Evolutionary conservation across 2,888 invertebrate species (phyloP).

Genomic region (Polydesmus complanatus): DNA sequence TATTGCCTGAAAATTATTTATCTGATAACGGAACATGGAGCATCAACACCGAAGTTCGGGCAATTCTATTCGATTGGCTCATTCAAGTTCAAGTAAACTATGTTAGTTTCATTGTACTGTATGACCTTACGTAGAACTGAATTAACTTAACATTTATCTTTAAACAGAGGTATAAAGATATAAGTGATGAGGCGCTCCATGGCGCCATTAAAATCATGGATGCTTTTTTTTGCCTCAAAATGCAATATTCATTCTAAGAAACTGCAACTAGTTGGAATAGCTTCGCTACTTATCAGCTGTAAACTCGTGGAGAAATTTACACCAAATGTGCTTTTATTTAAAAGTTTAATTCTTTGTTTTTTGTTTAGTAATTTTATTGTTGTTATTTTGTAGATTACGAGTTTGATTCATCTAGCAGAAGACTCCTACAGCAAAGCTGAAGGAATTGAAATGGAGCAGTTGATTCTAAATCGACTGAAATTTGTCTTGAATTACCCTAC

Average conservation of each 20-base stretch:
- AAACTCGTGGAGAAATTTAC: constrained; percentile 6
- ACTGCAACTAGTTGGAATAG: constrained; percentile 2
- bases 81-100: constrained; percentile 9
- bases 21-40: neutral
- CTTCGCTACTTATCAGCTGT: constrained; percentile 3
- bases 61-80: constrained; percentile 8
- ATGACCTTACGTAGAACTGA: neutral
- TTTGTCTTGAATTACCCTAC: constrained; percentile 12
- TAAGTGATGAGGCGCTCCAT: constrained; percentile 7
- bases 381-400: neutral
- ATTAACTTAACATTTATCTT: neutral
- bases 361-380: neutral
- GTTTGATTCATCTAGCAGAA: constrained; percentile 10
- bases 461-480: constrained; percentile 4
- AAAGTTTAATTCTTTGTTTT: neutral
- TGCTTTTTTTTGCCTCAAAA: neutral
- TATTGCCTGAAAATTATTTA: neutral
- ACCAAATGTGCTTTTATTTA: constrained; percentile 1
- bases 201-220: constrained; percentile 1
- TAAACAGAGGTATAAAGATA: neutral
- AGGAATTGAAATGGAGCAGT: constrained; percentile 7
- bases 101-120: neutral
- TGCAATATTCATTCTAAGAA: neutral
- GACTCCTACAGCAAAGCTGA: neutral
- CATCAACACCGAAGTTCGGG: neutral